Evolutionary conservation across 2,888 invertebrate species (phyloP).

Genomic region (Harpagoxenus sublaevis): DNA sequence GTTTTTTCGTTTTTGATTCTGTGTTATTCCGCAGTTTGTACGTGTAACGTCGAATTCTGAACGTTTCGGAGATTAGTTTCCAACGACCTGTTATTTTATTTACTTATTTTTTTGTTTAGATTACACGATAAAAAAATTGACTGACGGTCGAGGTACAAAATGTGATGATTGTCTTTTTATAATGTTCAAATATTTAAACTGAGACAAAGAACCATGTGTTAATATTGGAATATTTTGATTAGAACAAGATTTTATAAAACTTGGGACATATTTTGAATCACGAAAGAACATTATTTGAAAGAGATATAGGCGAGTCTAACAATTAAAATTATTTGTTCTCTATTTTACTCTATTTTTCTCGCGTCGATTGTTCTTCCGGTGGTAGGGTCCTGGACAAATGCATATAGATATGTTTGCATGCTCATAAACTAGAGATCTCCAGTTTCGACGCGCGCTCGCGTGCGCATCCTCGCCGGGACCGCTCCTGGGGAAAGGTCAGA

Average conservation of each 20-base stretch:
- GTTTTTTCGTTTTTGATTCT: conserved; percentile 2
- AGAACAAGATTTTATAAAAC: neutral
- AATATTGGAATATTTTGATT: neutral
- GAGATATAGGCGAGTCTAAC: neutral
- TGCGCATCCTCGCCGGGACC: conserved; percentile 65
- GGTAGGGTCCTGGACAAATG: too few species aligned
- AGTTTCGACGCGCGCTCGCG: conserved; percentile 35
- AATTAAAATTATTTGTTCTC: conserved; percentile 31
- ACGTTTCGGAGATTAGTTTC: neutral
- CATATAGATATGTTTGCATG: neutral
- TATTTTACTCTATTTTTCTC: conserved; percentile 47
- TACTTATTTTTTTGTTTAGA: neutral
- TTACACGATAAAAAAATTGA: neutral
- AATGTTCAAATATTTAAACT: neutral
- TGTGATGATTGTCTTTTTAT: neutral
- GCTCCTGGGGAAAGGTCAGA: conserved; percentile 79
- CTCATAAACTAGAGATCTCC: neutral
- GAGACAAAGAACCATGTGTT: neutral
- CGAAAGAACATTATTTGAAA: too few species aligned
- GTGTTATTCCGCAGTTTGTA: neutral
- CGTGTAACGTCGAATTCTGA: neutral
- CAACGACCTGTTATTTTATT: neutral
- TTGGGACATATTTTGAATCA: neutral
- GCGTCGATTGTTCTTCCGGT: conserved; percentile 11
- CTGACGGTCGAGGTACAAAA: neutral